Evolutionary conservation across 2,113 vertebrate species (phyloP).

Genomic region (mouse (Mus musculus)): GRCm39 chr11:28638001-28638500

Average conservation of each 20-base stretch:
- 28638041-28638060: not conserved
- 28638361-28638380: not conserved
- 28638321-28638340: not conserved
- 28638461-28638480: not conserved
- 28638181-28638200: not conserved
- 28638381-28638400: not conserved
- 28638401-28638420: not conserved
- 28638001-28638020: not conserved
- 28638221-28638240: constrained; percentile 8
- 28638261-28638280: not conserved
- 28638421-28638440: not conserved
- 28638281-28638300: not conserved
- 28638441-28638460: not conserved
- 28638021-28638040: not conserved
- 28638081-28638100: not conserved
- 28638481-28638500: not conserved
- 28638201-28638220: not conserved
- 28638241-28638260: constrained; percentile 16
- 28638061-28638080: not conserved
- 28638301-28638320: not conserved
- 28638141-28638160: not conserved
- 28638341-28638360: not conserved
- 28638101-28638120: not conserved
- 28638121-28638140: not conserved
- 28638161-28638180: not conserved